Percentiles rank a stretch among this genome's conserved stretches.
Conservation (phyloP, 2,797 vertebrate species). For the Xenopus petersii region DNA sequence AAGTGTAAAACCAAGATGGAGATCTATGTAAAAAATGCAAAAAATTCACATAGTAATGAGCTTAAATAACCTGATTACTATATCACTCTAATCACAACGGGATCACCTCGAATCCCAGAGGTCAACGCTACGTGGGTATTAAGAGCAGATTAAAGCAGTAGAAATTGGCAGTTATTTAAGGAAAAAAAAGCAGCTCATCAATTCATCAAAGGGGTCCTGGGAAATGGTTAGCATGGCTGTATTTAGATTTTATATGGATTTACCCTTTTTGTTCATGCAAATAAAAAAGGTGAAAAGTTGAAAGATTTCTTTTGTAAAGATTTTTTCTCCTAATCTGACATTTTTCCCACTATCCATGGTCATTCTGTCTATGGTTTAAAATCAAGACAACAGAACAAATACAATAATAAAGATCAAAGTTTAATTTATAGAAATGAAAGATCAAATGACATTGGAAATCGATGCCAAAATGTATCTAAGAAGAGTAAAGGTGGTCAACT, state of each 20-base stretch:
- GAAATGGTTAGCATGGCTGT: conserved; percentile 17
- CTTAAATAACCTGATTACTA: conserved; percentile 28
- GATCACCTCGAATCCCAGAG: conserved; percentile 33
- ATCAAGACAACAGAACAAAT: no score
- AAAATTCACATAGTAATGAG: conserved; percentile 35
- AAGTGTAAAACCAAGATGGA: background rate
- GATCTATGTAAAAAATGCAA: conserved; percentile 5
- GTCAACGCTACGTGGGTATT: conserved; percentile 35
- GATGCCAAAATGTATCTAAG: no score
- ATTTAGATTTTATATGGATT: background rate
- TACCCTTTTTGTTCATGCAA: conserved; percentile 3
- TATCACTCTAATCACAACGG: conserved; percentile 30
- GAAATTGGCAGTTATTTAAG: conserved; percentile 37
- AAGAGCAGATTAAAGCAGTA: conserved; percentile 37
- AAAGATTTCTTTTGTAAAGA: no score
- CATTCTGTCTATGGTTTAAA: no score
- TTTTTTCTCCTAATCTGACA: no score
- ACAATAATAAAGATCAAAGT: no score
- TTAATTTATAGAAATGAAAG: no score
- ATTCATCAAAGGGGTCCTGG: conserved; percentile 33
- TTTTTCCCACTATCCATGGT: no score
- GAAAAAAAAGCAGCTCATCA: conserved; percentile 29
- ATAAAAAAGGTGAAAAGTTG: no score
- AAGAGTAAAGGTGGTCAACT: no score
- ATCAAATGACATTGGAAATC: no score